Conservation (phyloP, 2,888 invertebrate species). For the Artemia sp. region DNA sequence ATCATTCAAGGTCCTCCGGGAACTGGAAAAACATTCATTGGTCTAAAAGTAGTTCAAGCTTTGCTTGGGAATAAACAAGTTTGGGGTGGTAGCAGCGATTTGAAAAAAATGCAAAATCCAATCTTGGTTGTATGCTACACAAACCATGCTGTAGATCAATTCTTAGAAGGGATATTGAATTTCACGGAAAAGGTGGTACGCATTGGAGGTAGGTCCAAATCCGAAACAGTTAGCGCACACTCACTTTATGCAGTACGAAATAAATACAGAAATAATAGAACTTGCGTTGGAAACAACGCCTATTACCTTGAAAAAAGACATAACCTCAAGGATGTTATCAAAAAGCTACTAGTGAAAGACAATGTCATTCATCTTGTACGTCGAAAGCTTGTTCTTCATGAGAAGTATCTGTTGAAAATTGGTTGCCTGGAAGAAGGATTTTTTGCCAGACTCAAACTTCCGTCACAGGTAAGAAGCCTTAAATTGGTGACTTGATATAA, state of each 20-base stretch:
- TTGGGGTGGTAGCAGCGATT: conserved; percentile 32
- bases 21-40: conserved; percentile 43
- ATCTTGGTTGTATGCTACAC: conserved; percentile 64
- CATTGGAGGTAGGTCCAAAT: conserved; percentile 51
- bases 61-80: conserved; percentile 41
- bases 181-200: conserved; percentile 45
- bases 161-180: conserved; percentile 48
- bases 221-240: conserved; percentile 35
- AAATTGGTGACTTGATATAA: too few species aligned
- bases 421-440: too few species aligned
- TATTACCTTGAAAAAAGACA: conserved; percentile 30
- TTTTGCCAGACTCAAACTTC: too few species aligned
- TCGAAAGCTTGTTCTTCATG: neutral
- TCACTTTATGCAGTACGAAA: conserved; percentile 13
- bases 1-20: conserved; percentile 54
- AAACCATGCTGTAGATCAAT: conserved; percentile 73
- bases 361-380: neutral
- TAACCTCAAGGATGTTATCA: conserved; percentile 33
- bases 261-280: neutral
- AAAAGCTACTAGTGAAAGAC: conserved; percentile 24
- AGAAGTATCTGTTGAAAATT: neutral
- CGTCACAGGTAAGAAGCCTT: too few species aligned
- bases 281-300: neutral
- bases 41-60: conserved; percentile 51
- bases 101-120: conserved; percentile 32